Conservation (phyloP, 92 coral and sea anemone genomes). For the Paramuricea clavata region DNA sequence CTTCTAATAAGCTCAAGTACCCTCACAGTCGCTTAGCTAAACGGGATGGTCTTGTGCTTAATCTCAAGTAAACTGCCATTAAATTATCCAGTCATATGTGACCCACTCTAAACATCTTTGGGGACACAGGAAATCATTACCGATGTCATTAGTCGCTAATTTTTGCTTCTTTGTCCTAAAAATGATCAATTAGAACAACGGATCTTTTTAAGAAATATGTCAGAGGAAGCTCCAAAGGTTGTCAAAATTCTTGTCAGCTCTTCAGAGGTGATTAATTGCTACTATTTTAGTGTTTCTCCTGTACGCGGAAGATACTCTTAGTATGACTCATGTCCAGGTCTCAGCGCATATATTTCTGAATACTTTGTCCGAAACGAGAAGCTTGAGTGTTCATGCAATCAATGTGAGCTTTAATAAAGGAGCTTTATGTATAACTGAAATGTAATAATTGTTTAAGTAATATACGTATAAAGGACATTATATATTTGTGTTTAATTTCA, state of each 20-base stretch:
- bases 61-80: constrained; percentile 2
- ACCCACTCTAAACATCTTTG: constrained; percentile 9
- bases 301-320: neutral
- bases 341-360: neutral
- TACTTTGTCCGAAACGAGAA: neutral
- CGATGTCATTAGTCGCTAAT: neutral
- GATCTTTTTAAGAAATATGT: neutral
- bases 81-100: neutral
- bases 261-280: neutral
- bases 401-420: neutral
- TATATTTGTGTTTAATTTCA: too few relatives aligned
- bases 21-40: constrained; percentile 5
- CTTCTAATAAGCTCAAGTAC: neutral
- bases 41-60: neutral
- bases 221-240: neutral
- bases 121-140: neutral
- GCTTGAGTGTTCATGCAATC: neutral
- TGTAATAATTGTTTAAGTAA: too few relatives aligned
- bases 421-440: too few relatives aligned
- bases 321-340: neutral
- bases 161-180: constrained; percentile 1
- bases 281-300: neutral
- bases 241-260: neutral
- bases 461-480: too few relatives aligned
- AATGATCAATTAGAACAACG: constrained; percentile 16